Conservation (phyloP, 2,113 vertebrate genomes). For the Carettochelys insculpta region DNA sequence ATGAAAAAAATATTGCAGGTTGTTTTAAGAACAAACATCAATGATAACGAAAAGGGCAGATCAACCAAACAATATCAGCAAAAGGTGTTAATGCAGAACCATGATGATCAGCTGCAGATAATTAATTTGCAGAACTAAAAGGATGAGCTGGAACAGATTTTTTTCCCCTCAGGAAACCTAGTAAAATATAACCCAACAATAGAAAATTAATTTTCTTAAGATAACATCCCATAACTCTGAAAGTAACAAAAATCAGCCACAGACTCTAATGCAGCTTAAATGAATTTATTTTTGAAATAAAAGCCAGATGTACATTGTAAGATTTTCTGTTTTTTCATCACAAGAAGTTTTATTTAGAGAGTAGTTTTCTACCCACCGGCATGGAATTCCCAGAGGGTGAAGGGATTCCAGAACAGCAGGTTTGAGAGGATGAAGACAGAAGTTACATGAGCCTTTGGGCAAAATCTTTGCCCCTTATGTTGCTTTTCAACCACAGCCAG, state of each 20-base stretch:
- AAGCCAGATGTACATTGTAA: background rate
- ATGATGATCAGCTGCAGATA: background rate
- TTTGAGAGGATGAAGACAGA: background rate
- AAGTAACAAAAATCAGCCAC: background rate
- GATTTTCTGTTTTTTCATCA: background rate
- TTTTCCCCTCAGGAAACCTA: background rate
- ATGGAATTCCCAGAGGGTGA: background rate
- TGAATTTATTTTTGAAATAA: background rate
- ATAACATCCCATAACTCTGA: background rate
- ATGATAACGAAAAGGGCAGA: slow-evolving; percentile 37
- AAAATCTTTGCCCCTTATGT: background rate
- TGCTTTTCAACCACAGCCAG: background rate
- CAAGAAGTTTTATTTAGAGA: background rate
- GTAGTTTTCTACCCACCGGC: background rate
- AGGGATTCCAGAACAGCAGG: background rate
- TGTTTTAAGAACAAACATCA: slow-evolving; percentile 14
- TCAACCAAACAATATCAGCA: background rate
- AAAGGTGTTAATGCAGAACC: background rate
- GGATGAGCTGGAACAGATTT: background rate
- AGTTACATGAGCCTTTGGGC: background rate
- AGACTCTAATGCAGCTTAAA: background rate
- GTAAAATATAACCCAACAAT: background rate
- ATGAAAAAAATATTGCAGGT: background rate
- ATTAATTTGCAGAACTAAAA: rapidly evolving
- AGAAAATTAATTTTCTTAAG: background rate